Base-by-base conservation (phyloP, 1,140 invertebrate genomes). In the Magallana ariakensis region DNA sequence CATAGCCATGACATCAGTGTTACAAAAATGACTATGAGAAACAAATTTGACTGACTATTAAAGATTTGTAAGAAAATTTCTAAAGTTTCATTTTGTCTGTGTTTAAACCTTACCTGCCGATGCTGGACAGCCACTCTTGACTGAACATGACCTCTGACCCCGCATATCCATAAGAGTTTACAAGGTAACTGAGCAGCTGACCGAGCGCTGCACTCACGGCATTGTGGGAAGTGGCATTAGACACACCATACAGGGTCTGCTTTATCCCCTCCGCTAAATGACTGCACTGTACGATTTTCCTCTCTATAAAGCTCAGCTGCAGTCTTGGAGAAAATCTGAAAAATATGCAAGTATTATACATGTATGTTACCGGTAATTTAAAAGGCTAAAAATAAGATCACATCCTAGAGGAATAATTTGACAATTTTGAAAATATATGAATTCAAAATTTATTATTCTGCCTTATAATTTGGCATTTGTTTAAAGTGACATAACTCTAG, bases 161-260 rank as follows among this genome's bases (percentile, higher is more conserved):
- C 70, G 80, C 62, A 87, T 81, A 87, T 81, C 89, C 85, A 56
- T 84, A 83, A n/a, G 91, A 62, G 1, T 86, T 89, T 11, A 91
- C 88, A 1, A 93, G 85, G 85, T 93, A 92, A 19, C 89, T 87
- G 33, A 90, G 85, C 4, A 94, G 88, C 26, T 87, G 58, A 15
- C 86, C 83, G 7, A 94, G 66, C 26, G 91, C 91, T n/a, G 89
- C 26, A 19, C 85, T 89, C 11, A 94, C 94, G 6, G 86, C 87
- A 8, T 53, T 87, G 86, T 94, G 94, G 0, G 92, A 92, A 2
- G 92, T 92, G 15, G 93, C 94, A 81, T 94, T 93, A 54, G 86
- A 83, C 26, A 94, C 91, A 33, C 87, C 83, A 85, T 91, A 90
- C 0, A 94, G 80, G 1, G 87, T 89, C 11, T 91, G 81, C 82